These are phyloP conservation scores for Bembecia ichneumoniformis DNA, from an alignment of 2,888 invertebrate genomes.

Conservation along the genomic window DNA sequence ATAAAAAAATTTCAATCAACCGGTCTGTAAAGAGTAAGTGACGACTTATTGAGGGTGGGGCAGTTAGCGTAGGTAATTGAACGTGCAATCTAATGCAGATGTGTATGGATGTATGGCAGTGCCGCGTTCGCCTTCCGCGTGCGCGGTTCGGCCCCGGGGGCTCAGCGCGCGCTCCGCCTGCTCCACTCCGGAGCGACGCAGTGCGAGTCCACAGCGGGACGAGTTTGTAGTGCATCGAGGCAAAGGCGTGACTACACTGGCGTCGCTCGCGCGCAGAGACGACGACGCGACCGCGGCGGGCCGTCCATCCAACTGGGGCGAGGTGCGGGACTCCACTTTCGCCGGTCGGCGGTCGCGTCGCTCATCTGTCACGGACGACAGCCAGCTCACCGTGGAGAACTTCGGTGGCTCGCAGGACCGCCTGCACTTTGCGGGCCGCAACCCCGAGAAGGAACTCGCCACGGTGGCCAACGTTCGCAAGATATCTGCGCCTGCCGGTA, in stretches of 20 bases:
- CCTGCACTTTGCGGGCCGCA: conserved; percentile 85
- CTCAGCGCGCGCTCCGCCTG: conserved; percentile 39
- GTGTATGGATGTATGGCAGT: conserved; percentile 53
- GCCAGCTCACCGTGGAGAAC: conserved; percentile 92
- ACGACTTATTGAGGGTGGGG: too few relatives aligned
- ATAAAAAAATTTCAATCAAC: too few relatives aligned
- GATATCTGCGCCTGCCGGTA: conserved; percentile 67
- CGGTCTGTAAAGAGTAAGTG: too few relatives aligned
- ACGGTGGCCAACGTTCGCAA: conserved; percentile 56
- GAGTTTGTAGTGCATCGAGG: conserved; percentile 88
- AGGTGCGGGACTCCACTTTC: conserved; percentile 66
- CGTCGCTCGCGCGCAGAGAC: conserved; percentile 60
- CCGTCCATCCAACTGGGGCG: conserved; percentile 89
- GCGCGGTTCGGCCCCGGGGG: conserved; percentile 28
- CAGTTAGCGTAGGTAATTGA: too few relatives aligned
- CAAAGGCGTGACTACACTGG: conserved; percentile 82
- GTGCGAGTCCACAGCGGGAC: conserved; percentile 68
- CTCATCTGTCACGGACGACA: conserved; percentile 87
- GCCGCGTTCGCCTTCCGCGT: conserved; percentile 64
- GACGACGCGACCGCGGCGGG: conserved; percentile 77
- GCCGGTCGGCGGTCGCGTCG: conserved; percentile 88
- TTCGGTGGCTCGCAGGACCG: conserved; percentile 94
- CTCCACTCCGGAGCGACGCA: conserved; percentile 55
- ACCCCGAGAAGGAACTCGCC: conserved; percentile 83
- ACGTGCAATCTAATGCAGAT: too few relatives aligned